A percentile compares a stretch with the other conserved stretches of the same genome.
Evolutionary conservation across 2,888 invertebrate species (phyloP).

Genomic region (Lottia scabra): DNA sequence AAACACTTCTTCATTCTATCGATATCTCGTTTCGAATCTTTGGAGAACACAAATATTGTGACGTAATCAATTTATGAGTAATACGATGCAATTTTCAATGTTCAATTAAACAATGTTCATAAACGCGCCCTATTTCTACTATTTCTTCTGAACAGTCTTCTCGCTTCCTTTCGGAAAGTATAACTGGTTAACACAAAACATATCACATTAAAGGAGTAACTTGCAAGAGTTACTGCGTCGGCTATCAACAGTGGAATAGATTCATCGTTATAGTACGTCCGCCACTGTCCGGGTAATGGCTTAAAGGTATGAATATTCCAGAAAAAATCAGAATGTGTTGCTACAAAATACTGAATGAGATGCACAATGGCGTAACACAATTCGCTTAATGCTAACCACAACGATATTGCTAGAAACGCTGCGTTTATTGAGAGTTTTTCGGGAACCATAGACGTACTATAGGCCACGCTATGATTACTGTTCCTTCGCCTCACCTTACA

Average conservation of each 20-base stretch:
- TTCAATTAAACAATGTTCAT: not conserved
- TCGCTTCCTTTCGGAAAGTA: slow-evolving; percentile 22
- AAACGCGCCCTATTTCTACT: not conserved
- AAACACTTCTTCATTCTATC: too few relatives aligned
- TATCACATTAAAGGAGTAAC: slow-evolving; percentile 28
- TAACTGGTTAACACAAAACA: slow-evolving; percentile 26
- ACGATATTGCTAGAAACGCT: slow-evolving; percentile 26
- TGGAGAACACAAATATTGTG: too few relatives aligned
- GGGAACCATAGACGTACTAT: slow-evolving; percentile 26
- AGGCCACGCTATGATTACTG: slow-evolving; percentile 17
- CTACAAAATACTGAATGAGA: slow-evolving; percentile 19
- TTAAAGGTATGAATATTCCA: not conserved
- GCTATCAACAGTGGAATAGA: slow-evolving; percentile 21
- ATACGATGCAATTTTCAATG: too few relatives aligned
- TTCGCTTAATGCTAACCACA: slow-evolving; percentile 29
- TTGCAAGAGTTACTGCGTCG: slow-evolving; percentile 23
- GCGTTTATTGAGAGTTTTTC: slow-evolving; percentile 22
- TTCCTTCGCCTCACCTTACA: slow-evolving; percentile 1
- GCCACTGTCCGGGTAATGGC: slow-evolving; percentile 25
- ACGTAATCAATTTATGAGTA: too few relatives aligned
- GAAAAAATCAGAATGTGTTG: not conserved
- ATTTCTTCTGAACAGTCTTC: not conserved
- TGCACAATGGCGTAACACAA: slow-evolving; percentile 31
- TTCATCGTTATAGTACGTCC: slow-evolving; percentile 14
- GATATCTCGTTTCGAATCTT: too few relatives aligned